A percentile compares a stretch with the other conserved stretches of the same genome.
Conservation (phyloP, 2,888 invertebrate species). For the Euplexia lucipara region DNA sequence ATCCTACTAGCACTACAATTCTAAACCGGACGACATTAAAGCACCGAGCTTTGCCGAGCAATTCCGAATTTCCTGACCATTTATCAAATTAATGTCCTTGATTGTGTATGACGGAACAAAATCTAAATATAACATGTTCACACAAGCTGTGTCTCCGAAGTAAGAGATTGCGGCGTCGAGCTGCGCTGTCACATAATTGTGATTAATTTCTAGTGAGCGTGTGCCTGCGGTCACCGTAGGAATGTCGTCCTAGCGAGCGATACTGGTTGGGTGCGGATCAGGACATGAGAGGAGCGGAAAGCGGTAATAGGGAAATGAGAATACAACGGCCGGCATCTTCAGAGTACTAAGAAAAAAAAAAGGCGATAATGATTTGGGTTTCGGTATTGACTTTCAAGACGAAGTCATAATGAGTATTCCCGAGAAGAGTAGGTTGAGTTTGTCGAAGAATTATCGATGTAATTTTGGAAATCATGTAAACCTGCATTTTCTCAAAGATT, state of each 20-base stretch:
- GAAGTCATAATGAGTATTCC: too few relatives aligned
- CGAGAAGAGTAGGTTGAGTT: too few relatives aligned
- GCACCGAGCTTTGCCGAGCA: constrained; percentile 26
- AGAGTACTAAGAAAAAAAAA: too few relatives aligned
- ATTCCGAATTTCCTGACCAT: constrained; percentile 58
- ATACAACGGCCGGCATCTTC: too few relatives aligned
- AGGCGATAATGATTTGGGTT: too few relatives aligned
- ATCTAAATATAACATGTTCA: constrained; percentile 65
- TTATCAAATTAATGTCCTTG: constrained; percentile 61
- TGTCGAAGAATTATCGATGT: too few relatives aligned
- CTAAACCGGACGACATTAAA: constrained; percentile 48
- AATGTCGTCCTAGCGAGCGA: constrained; percentile 83
- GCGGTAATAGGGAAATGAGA: constrained; percentile 30
- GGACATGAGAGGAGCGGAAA: constrained; percentile 68
- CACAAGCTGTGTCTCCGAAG: constrained; percentile 69
- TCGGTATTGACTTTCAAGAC: too few relatives aligned
- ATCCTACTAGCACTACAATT: constrained; percentile 44
- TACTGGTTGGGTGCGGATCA: constrained; percentile 57
- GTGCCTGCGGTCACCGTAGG: constrained; percentile 86
- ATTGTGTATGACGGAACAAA: constrained; percentile 63
- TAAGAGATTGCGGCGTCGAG: constrained; percentile 72
- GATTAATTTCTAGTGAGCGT: constrained; percentile 88
- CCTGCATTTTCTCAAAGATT: too few relatives aligned
- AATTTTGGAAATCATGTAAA: too few relatives aligned
- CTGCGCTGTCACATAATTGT: constrained; percentile 88